Base-by-base conservation (phyloP, 2,113 vertebrate species). In the Pycnonotus jocosus region DNA sequence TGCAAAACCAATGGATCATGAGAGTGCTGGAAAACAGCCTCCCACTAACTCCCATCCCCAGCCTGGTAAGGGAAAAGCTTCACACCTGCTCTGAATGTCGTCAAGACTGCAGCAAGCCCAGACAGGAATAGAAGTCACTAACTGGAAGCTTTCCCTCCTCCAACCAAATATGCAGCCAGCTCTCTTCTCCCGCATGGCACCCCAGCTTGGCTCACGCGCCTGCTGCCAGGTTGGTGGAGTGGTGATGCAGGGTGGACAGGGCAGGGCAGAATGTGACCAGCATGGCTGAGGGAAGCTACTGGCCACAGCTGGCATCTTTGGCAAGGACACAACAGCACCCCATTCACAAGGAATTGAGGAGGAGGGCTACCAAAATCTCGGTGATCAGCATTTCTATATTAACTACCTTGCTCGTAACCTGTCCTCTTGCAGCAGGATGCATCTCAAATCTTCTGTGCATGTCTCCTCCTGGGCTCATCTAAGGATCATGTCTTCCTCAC, bases 111-210 rank as follows among this genome's bases (percentile, higher is more conserved):
- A 86, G 58, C 7, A 83, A 92, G 69, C 71, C 57, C 69, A 93
- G 82, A 81, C 90, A 94, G 76, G 92, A 97, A 96, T 93, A 97
- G 92, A 93, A 94, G 64, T 57, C 86, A 83, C 90, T 90, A 70
- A 93, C 68, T 50, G 74, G 80, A 94, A 95, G 80, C 51, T 86
- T 86, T 90, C 47, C 86, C 86, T 95, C 91, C 91, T 90, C 86
- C 76, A 38, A 44, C 16, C 9, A 68, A 57, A 80, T 54, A 45
- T 2, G 33, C 71, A 94, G 57, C 66, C 83, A 45, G 21, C 56
- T 78, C 60, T 61, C n/a, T 65, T 44, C 50, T 72, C 69, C 58
- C 4, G 5, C 77, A 51, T 45, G 69, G 77, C 28, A 38, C 56
- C 16, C 64, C 51, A 14, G 12, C 73, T 13, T 31, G 38, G 42